Base-by-base conservation (phyloP, 1,140 invertebrate species). In the Nomia melanderi region DNA sequence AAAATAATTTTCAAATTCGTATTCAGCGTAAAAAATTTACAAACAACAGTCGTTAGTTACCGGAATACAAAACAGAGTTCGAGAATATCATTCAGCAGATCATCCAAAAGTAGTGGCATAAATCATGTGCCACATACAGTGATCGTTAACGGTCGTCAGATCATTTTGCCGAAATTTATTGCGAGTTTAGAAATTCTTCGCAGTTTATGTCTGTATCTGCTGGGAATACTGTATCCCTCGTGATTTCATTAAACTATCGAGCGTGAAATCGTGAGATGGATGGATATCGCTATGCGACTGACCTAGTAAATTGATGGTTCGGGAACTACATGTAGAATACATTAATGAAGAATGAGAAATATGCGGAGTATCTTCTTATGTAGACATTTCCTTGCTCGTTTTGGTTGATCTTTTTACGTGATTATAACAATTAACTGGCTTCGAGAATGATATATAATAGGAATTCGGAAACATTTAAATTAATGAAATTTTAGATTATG, bases 101-200 rank as follows among this genome's bases (percentile, higher is more conserved):
- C 11, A 31, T 59, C 29, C 62, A 20, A 20, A 50, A 66, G 62
- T 72, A 77, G 53, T 41, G 72, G 53, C 36, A 50, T 70, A 74
- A 74, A 79, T 65, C 62, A 65, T 23, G 2, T 6, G 6, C 8
- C 36, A n/a, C 31, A 39, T 54, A n/a, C 31, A 39, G 31, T 41
- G 57, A 31, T 12, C 20, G 64, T 36, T 25, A 41, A 27, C 64
- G 50, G 27, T 36, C 25, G 31, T 17, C 44, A 29, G 63, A 31
- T 47, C 25, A 66, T 36, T 31, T 17, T 53, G 27, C 47, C 53
- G 36, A 36, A 31, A 81, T 60, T 69, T 69, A 76, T 75, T 59
- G 20, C 73, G 6, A 47, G 25, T 67, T 47, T 36, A 23, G 5
- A 47, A 23, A 44, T 23, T 20, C 31, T 39, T 54, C 47, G 59